These are phyloP conservation scores for Anthonomus grandis DNA, from an alignment of 1,140 invertebrate genomes.

Conservation along the genomic window DNA sequence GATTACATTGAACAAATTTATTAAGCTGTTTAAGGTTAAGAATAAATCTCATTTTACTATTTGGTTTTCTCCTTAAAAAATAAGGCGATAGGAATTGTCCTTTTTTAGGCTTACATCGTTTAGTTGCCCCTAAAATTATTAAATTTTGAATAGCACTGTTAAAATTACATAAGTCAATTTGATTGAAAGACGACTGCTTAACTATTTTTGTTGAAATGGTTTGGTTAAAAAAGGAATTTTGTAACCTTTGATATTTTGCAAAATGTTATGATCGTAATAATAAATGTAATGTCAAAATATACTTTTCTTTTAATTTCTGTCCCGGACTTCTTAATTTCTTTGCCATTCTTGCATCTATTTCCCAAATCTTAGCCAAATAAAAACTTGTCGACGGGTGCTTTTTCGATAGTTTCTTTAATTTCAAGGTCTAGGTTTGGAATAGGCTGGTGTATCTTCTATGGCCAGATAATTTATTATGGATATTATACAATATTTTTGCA, in stretches of 20 bases:
- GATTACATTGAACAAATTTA: constrained; percentile 20
- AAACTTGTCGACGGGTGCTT: background rate
- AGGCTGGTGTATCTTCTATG: background rate
- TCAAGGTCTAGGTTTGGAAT: background rate
- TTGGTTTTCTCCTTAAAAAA: constrained; percentile 28
- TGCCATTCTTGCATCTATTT: no score
- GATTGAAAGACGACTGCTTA: background rate
- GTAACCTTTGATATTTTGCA: constrained; percentile 9
- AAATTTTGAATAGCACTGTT: constrained; percentile 1
- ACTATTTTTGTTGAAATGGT: background rate
- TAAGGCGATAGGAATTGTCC: constrained; percentile 32
- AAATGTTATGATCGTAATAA: constrained; percentile 6
- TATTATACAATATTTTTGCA: background rate
- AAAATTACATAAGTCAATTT: background rate
- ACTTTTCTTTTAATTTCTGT: background rate
- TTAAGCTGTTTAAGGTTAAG: constrained; percentile 37
- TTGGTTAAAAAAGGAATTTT: constrained; percentile 8
- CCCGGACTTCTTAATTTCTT: background rate
- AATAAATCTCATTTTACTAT: constrained; percentile 32
- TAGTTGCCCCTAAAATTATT: background rate
- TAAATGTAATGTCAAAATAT: background rate
- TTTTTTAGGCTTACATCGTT: constrained; percentile 17
- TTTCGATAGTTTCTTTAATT: no score
- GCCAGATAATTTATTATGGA: background rate
- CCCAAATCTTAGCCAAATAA: background rate